Conservation (phyloP, 2,888 invertebrate genomes). For the Drosophila parthenogenetica region DNA sequence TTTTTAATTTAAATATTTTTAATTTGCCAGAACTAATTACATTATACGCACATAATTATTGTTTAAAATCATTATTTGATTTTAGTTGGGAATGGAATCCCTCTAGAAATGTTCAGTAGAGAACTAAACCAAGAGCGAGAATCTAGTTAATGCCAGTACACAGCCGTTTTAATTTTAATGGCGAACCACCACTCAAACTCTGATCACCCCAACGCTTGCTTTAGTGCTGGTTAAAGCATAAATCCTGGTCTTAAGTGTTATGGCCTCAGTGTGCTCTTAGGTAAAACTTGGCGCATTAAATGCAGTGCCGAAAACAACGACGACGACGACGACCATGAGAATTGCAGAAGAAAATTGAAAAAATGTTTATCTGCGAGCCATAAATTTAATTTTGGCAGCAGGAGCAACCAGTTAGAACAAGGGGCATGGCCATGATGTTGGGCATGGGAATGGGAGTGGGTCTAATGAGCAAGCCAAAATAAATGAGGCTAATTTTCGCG, state of each 20-base stretch:
- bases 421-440: not conserved
- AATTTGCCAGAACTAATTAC: not conserved
- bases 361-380: slow-evolving; percentile 64
- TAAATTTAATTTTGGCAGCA: slow-evolving; percentile 68
- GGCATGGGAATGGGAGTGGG: not conserved
- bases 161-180: slow-evolving; percentile 23
- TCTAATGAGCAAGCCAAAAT: slow-evolving; percentile 69
- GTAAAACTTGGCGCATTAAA: slow-evolving; percentile 67
- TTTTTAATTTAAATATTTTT: not conserved
- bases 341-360: slow-evolving; percentile 42
- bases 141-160: slow-evolving; percentile 31
- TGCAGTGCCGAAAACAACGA: slow-evolving; percentile 41
- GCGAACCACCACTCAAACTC: not conserved
- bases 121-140: not conserved
- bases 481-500: slow-evolving; percentile 69
- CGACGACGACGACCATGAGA: slow-evolving; percentile 11
- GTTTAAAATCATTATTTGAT: not conserved
- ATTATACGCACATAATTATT: not conserved
- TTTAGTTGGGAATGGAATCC: not conserved
- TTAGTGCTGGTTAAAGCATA: slow-evolving; percentile 14
- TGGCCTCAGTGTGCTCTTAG: slow-evolving; percentile 33
- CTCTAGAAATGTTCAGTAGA: too few relatives aligned
- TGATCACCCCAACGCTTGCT: not conserved
- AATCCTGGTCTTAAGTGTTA: slow-evolving; percentile 44
- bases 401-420: slow-evolving; percentile 5